A percentile compares a stretch with the other conserved stretches of the same genome.
These are phyloP conservation scores for Nezara viridula DNA, from an alignment of 2,888 invertebrate species.

Conservation along the genomic window DNA sequence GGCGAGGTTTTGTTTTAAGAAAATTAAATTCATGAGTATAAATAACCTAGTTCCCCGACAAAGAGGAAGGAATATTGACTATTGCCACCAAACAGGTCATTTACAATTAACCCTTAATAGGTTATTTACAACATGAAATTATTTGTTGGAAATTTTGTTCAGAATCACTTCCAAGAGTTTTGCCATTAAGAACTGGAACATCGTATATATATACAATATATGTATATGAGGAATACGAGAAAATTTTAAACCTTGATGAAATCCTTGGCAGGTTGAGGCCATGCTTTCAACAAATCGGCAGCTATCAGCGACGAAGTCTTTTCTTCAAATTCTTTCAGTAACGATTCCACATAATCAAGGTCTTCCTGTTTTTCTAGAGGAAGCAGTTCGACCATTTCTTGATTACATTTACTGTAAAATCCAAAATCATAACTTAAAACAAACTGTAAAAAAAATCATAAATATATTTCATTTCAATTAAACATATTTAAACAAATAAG, in stretches of 20 bases:
- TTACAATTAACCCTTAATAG: no score
- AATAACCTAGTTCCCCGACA: no score
- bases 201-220: no score
- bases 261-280: conserved; percentile 82
- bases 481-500: no score
- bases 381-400: conserved; percentile 94
- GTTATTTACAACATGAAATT: no score
- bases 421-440: conserved; percentile 40
- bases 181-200: no score
- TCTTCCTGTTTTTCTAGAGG: conserved; percentile 85
- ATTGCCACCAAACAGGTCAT: no score
- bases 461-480: conserved; percentile 18
- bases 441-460: background rate
- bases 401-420: conserved; percentile 85
- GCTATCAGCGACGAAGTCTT: conserved; percentile 93
- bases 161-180: no score
- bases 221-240: background rate
- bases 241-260: conserved; percentile 82
- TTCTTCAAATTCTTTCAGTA: conserved; percentile 87
- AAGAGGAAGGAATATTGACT: no score
- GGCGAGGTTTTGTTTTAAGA: no score
- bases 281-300: conserved; percentile 80
- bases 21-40: no score
- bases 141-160: no score
- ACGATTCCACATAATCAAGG: conserved; percentile 79